phyloP scores from a whole-genome alignment of 2,797 vertebrate species.

The Brachymystax lenok region DNA sequence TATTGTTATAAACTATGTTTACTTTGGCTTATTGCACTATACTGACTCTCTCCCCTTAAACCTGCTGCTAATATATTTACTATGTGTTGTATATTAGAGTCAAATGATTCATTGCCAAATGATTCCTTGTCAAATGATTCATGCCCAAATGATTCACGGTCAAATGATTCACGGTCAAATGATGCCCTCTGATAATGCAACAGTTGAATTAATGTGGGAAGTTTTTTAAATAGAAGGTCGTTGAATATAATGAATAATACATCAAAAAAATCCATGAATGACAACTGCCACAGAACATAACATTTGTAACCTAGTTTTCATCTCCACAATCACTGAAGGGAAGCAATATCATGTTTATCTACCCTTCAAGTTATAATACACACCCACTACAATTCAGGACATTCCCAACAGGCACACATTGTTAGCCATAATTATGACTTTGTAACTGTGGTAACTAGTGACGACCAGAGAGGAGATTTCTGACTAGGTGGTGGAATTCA shows the following conservation, averaged over 20 bases:
- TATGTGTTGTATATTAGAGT: neutral
- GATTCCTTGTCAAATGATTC: neutral
- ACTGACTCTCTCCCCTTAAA: neutral
- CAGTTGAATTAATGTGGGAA: neutral
- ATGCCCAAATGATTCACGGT: neutral
- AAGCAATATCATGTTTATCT: neutral
- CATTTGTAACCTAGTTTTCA: neutral
- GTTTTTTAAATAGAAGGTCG: neutral
- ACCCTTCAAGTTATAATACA: conserved; percentile 3
- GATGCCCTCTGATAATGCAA: neutral
- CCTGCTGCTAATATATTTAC: neutral
- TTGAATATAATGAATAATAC: neutral
- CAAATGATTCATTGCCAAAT: neutral
- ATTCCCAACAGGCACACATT: conserved; percentile 25
- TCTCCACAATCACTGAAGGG: neutral
- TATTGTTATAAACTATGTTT: neutral
- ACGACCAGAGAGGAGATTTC: too few species aligned
- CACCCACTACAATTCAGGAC: neutral
- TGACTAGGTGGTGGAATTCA: too few species aligned
- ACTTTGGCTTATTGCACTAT: neutral
- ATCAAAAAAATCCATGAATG: neutral
- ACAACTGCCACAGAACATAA: neutral
- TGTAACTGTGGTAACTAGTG: too few species aligned
- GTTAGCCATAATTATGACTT: conserved; percentile 22
- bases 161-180: neutral